Conservation (phyloP, 2,888 invertebrate species). For the Ecliptopera silaceata region DNA sequence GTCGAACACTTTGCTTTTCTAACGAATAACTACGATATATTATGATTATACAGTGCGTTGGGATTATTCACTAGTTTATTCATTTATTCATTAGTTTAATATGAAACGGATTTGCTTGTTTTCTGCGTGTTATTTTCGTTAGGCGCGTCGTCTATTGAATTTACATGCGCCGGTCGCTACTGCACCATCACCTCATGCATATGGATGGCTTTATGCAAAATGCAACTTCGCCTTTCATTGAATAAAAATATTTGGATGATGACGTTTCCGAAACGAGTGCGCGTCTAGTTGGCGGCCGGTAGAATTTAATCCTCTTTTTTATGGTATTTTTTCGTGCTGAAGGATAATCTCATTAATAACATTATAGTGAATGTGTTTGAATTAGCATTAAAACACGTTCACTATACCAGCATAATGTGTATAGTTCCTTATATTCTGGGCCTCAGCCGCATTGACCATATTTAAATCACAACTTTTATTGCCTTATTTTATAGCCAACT, state of each 20-base stretch:
- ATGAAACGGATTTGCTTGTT: conserved; percentile 63
- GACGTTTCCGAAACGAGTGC: conserved; percentile 24
- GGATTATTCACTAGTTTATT: conserved; percentile 40
- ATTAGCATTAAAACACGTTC: too few relatives aligned
- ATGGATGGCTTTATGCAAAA: conserved; percentile 75
- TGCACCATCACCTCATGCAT: conserved; percentile 68
- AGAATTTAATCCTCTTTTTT: conserved; percentile 18
- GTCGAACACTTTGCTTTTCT: too few relatives aligned
- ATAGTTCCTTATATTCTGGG: too few relatives aligned
- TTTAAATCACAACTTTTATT: too few relatives aligned
- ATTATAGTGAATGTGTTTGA: too few relatives aligned
- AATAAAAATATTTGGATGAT: conserved; percentile 62
- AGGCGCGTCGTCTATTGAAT: conserved; percentile 65
- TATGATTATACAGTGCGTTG: conserved; percentile 7
- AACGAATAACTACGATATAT: too few relatives aligned
- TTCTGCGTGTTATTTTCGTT: conserved; percentile 64
- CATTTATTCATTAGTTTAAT: conserved; percentile 49
- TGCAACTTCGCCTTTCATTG: conserved; percentile 65
- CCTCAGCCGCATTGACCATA: too few relatives aligned
- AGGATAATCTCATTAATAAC: too few relatives aligned
- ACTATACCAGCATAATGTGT: too few relatives aligned
- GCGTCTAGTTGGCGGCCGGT: conserved; percentile 5
- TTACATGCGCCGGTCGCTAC: conserved; percentile 63
- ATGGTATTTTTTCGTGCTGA: too few relatives aligned
- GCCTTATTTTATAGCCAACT: too few relatives aligned